phyloP scores from a whole-genome alignment of 2,797 vertebrate genomes.

The Psittacula derbiana region DNA sequence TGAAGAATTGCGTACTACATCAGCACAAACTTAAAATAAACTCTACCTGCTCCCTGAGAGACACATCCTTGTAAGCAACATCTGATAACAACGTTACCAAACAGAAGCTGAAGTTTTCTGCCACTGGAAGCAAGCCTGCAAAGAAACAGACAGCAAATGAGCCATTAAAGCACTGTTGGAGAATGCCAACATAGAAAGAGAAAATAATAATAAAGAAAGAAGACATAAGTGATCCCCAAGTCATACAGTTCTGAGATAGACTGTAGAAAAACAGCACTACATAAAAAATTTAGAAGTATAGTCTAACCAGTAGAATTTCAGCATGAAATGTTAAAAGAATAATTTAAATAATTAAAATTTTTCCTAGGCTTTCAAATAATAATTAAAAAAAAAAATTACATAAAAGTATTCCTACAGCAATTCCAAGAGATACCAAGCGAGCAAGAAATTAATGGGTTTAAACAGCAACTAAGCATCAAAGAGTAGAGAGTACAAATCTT shows the following conservation, averaged over 20 bases:
- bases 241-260: not conserved
- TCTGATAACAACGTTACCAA: conserved; percentile 92
- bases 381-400: not conserved
- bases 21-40: not conserved
- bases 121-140: conserved; percentile 88
- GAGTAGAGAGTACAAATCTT: not conserved
- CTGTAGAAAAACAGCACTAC: not conserved
- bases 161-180: not conserved
- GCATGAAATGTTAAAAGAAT: not conserved
- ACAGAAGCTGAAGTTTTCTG: conserved; percentile 96
- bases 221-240: not conserved
- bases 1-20: not conserved
- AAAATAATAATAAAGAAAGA: not conserved
- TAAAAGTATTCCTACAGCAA: not conserved
- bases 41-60: conserved; percentile 85
- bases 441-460: not conserved
- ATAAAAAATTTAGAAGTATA: not conserved
- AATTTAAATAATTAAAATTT: not conserved
- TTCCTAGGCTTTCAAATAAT: not conserved
- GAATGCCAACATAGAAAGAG: not conserved
- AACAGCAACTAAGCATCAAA: not conserved
- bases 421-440: not conserved
- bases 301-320: not conserved
- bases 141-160: not conserved
- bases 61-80: conserved; percentile 88